phyloP scores from a whole-genome alignment of 1,140 invertebrate species.

The Hermatobates lingyangjiaoensis region DNA sequence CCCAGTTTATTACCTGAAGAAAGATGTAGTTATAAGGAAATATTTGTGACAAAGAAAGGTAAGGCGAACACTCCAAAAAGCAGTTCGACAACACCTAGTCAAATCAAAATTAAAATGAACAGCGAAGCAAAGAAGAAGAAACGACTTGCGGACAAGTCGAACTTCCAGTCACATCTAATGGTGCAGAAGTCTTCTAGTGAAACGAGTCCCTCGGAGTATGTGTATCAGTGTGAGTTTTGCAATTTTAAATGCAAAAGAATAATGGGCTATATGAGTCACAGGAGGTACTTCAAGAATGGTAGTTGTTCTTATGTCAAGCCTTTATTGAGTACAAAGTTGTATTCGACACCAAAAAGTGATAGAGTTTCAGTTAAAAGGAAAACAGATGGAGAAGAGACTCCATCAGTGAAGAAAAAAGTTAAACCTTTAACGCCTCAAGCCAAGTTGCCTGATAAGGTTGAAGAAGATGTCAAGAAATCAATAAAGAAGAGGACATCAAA shows the following conservation, averaged over 20 bases:
- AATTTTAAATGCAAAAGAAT: slow-evolving; percentile 21
- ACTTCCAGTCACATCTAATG: too few species aligned
- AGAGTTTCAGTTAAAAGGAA: background rate
- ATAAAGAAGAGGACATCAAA: slow-evolving; percentile 7
- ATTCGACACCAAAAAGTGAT: background rate
- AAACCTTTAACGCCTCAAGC: slow-evolving; percentile 11
- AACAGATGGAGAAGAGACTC: slow-evolving; percentile 4
- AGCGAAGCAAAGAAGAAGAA: too few species aligned
- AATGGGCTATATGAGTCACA: background rate
- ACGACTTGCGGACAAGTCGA: too few species aligned
- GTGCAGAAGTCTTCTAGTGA: too few species aligned
- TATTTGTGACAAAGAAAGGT: slow-evolving; percentile 38
- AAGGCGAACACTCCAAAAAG: too few species aligned
- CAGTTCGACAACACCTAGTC: too few species aligned
- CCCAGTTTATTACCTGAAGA: slow-evolving; percentile 39
- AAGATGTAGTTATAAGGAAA: slow-evolving; percentile 27
- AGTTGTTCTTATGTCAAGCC: background rate
- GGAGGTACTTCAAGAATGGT: background rate
- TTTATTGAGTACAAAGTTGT: background rate
- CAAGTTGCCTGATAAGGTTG: background rate
- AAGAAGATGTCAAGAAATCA: slow-evolving; percentile 6
- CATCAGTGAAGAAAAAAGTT: slow-evolving; percentile 22
- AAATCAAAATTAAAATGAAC: too few species aligned
- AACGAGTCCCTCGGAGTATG: too few species aligned
- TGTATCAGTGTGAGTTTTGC: background rate